Percentiles rank a stretch among this genome's conserved stretches.
Conservation (phyloP, 1,140 invertebrate species). For the Stegodyphus dumicola region DNA sequence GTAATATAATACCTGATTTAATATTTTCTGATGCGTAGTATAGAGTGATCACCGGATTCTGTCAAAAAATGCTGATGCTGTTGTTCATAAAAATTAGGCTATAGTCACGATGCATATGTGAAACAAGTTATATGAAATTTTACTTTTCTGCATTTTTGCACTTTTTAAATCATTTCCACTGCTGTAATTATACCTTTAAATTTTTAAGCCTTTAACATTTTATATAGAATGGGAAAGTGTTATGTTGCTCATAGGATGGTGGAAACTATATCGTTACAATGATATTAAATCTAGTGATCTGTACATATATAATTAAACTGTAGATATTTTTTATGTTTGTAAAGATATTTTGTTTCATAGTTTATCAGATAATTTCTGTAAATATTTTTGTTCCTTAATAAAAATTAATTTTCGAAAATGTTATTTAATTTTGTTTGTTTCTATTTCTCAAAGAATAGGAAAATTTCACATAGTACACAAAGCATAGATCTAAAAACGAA, state of each 20-base stretch:
- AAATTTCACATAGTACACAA: no score
- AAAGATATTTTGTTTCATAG: slow-evolving; percentile 26
- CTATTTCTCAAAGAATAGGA: no score
- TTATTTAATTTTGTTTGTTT: no score
- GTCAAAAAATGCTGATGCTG: no score
- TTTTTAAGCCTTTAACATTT: slow-evolving; percentile 22
- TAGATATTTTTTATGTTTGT: slow-evolving; percentile 10
- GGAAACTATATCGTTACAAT: slow-evolving; percentile 1
- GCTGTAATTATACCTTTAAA: slow-evolving; percentile 2
- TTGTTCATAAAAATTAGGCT: neutral
- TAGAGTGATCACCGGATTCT: no score
- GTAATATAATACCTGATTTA: no score
- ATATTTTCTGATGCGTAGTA: no score
- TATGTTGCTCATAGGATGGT: neutral
- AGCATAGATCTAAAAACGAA: no score
- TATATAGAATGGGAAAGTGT: slow-evolving; percentile 2
- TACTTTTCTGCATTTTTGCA: neutral
- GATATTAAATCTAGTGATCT: slow-evolving; percentile 2
- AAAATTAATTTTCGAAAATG: slow-evolving; percentile 41
- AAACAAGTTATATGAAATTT: neutral
- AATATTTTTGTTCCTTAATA: slow-evolving; percentile 46
- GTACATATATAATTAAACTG: slow-evolving; percentile 25
- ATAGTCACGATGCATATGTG: neutral
- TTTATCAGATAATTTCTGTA: slow-evolving; percentile 23
- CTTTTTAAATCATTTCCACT: slow-evolving; percentile 28